These are phyloP conservation scores for Acomys russatus DNA, from an alignment of 2,797 vertebrate species.

Conservation along the genomic window DNA sequence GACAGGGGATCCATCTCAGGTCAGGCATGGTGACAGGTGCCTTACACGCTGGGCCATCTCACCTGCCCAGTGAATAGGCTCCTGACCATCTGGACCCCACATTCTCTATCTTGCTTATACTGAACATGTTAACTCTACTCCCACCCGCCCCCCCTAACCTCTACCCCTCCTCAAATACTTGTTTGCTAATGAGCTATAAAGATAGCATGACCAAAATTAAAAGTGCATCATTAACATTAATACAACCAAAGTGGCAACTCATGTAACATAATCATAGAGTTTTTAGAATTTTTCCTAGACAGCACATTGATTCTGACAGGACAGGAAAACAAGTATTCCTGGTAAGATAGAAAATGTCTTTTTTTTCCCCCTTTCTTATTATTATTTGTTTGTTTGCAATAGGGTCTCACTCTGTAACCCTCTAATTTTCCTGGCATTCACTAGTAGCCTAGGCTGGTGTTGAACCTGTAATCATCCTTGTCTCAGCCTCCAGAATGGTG, in stretches of 20 bases:
- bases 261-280: not conserved
- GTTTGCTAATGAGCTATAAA: constrained; percentile 31
- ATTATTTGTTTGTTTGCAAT: not conserved
- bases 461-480: not conserved
- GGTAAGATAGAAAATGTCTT: constrained; percentile 1
- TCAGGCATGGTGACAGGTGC: not conserved
- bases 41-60: not conserved
- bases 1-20: not conserved
- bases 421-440: not conserved
- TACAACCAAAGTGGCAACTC: constrained; percentile 12
- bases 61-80: not conserved
- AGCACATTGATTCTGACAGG: constrained; percentile 32
- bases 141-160: constrained; percentile 5
- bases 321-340: not conserved
- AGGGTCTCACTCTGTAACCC: not conserved
- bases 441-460: not conserved
- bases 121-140: constrained; percentile 6
- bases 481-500: not conserved
- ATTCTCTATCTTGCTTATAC: not conserved
- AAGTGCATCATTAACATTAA: constrained; percentile 22
- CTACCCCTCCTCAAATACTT: not conserved
- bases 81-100: not conserved
- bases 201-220: constrained; percentile 6
- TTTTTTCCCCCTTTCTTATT: not conserved
- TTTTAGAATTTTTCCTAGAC: constrained; percentile 50